phyloP scores from a whole-genome alignment of 2,797 vertebrate genomes.

The Anabas testudineus region DNA sequence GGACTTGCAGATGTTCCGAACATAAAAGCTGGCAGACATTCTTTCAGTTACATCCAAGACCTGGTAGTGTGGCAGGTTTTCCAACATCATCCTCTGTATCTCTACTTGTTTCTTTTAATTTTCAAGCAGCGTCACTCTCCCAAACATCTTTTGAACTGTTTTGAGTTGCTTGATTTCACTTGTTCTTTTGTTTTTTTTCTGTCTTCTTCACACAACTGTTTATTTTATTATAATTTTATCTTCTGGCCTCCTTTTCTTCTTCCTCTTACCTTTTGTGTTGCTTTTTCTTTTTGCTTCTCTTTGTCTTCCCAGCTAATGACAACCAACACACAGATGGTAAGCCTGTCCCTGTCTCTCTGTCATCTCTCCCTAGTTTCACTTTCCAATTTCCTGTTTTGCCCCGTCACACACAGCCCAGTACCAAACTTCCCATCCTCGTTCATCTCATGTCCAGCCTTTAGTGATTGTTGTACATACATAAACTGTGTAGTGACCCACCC shows the following conservation, averaged over 20 bases:
- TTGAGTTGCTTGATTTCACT: constrained; percentile 72
- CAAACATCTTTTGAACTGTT: constrained; percentile 70
- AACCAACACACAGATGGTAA: constrained; percentile 99
- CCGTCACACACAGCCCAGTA: constrained; percentile 38
- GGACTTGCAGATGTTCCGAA: background rate
- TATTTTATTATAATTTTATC: constrained; percentile 68
- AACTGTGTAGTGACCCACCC: constrained; percentile 26
- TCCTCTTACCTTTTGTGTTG: constrained; percentile 90
- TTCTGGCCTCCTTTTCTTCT: constrained; percentile 81
- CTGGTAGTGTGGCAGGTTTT: constrained; percentile 67
- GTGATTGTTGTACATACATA: constrained; percentile 37
- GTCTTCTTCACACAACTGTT: constrained; percentile 58
- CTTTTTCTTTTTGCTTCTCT: constrained; percentile 92
- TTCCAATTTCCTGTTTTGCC: constrained; percentile 44
- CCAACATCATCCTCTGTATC: constrained; percentile 77
- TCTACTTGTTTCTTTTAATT: constrained; percentile 76
- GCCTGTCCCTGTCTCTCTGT: constrained; percentile 83
- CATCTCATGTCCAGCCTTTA: constrained; percentile 34
- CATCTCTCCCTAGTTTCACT: constrained; percentile 44
- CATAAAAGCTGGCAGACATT: constrained; percentile 50
- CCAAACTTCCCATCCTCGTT: constrained; percentile 11
- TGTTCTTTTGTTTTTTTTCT: constrained; percentile 53
- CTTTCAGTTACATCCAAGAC: constrained; percentile 70
- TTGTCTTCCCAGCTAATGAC: constrained; percentile 97
- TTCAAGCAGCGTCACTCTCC: constrained; percentile 49